phyloP scores from a whole-genome alignment of 2,888 invertebrate species.

The Schizotus pectinicornis region DNA sequence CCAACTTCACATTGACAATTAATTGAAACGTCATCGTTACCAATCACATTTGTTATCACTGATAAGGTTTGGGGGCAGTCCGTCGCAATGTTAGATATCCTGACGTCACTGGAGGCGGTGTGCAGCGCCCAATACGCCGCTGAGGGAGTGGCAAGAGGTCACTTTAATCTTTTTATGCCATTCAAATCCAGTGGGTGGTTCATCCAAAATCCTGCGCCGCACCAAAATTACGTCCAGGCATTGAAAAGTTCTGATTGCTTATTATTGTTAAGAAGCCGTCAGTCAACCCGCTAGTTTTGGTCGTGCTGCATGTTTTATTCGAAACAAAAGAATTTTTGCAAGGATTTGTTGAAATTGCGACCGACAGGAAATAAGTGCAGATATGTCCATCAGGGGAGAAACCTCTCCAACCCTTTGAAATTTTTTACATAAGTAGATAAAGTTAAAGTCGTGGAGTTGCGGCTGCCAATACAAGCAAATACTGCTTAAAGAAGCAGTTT shows the following conservation, averaged over 20 bases:
- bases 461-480: too few relatives aligned
- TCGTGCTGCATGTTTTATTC: too few relatives aligned
- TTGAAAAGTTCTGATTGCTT: not conserved
- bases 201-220: constrained; percentile 54
- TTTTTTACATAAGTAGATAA: too few relatives aligned
- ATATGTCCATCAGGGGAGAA: too few relatives aligned
- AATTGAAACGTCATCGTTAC: constrained; percentile 32
- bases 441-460: too few relatives aligned
- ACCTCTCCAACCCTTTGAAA: too few relatives aligned
- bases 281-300: too few relatives aligned
- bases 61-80: constrained; percentile 53
- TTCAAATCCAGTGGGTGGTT: constrained; percentile 59
- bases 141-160: constrained; percentile 60
- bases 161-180: constrained; percentile 61
- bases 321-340: too few relatives aligned
- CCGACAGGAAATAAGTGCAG: too few relatives aligned
- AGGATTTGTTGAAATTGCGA: too few relatives aligned
- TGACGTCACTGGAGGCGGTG: constrained; percentile 59
- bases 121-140: constrained; percentile 56
- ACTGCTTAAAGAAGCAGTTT: too few relatives aligned
- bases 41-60: constrained; percentile 46
- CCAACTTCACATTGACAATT: constrained; percentile 14
- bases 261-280: not conserved
- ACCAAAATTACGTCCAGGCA: constrained; percentile 38
- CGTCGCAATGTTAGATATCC: constrained; percentile 52